phyloP scores from a whole-genome alignment of 2,797 vertebrate species.

The Prunella strophiata region DNA sequence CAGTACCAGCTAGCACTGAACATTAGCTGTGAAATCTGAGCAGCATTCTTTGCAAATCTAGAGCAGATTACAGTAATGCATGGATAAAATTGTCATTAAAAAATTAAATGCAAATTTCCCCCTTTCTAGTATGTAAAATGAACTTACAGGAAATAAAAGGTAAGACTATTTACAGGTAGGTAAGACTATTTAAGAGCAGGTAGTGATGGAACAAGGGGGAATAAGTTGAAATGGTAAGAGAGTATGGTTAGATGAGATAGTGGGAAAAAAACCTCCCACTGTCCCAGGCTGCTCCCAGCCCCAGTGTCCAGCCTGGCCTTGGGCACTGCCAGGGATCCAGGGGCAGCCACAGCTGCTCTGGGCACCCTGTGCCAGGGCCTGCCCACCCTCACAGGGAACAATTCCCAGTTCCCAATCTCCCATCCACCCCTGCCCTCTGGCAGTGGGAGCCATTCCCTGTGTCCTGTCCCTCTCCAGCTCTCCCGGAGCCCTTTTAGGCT shows the following conservation, averaged over 20 bases:
- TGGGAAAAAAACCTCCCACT: neutral
- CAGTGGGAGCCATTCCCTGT: neutral
- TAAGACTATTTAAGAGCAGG: neutral
- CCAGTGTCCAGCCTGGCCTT: rapidly evolving
- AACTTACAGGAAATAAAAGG: neutral
- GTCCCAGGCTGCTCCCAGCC: rapidly evolving
- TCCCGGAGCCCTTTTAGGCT: neutral
- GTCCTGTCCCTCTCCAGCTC: neutral
- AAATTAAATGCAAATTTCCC: too few species aligned
- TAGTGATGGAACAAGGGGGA: neutral
- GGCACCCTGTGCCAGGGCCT: neutral
- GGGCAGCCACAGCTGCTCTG: neutral
- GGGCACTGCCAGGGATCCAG: neutral
- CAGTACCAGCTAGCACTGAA: neutral
- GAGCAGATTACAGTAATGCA: neutral
- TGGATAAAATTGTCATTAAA: neutral
- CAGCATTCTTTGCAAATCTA: neutral
- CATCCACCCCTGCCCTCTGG: neutral
- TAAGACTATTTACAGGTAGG: neutral
- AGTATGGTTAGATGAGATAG: neutral
- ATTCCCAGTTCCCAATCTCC: neutral
- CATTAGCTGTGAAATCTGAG: neutral
- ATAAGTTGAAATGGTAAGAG: neutral
- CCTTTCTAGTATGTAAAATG: neutral
- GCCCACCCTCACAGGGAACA: neutral